These are phyloP conservation scores for Hypena proboscidalis DNA, from an alignment of 2,888 invertebrate genomes.

Conservation along the genomic window DNA sequence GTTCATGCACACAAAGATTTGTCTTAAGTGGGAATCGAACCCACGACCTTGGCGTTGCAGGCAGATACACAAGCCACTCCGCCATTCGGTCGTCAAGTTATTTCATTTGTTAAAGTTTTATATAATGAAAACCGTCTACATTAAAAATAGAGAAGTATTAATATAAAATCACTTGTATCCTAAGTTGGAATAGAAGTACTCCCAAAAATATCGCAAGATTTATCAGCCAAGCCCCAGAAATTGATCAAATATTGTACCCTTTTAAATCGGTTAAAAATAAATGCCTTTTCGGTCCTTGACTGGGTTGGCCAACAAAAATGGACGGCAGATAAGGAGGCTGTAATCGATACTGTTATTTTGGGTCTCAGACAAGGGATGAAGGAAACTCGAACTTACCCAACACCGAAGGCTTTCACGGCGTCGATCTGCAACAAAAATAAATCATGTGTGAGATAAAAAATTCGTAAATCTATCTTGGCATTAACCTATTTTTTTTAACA, in stretches of 20 bases:
- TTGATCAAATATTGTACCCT: constrained; percentile 27
- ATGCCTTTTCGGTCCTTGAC: constrained; percentile 15
- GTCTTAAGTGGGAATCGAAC: no score
- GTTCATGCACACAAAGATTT: no score
- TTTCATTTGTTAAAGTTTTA: no score
- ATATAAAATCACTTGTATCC: no score
- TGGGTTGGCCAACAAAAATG: constrained; percentile 10
- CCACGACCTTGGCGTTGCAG: no score
- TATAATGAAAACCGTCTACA: no score
- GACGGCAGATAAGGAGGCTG: constrained; percentile 31
- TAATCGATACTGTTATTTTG: constrained; percentile 39
- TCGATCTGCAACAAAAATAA: constrained; percentile 33
- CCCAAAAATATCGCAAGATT: not conserved
- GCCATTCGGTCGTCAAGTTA: no score
- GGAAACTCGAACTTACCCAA: constrained; percentile 28
- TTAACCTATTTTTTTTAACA: no score
- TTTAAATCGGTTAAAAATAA: constrained; percentile 34
- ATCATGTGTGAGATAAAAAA: constrained; percentile 20
- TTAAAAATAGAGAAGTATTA: no score
- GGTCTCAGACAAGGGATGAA: constrained; percentile 20
- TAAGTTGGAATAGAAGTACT: not conserved
- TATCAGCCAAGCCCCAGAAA: constrained; percentile 15
- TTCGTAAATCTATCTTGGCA: not conserved
- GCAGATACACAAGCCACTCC: no score
- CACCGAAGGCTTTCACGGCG: constrained; percentile 3